phyloP scores from a whole-genome alignment of 2,797 vertebrate species.

The Cynopterus sphinx region DNA sequence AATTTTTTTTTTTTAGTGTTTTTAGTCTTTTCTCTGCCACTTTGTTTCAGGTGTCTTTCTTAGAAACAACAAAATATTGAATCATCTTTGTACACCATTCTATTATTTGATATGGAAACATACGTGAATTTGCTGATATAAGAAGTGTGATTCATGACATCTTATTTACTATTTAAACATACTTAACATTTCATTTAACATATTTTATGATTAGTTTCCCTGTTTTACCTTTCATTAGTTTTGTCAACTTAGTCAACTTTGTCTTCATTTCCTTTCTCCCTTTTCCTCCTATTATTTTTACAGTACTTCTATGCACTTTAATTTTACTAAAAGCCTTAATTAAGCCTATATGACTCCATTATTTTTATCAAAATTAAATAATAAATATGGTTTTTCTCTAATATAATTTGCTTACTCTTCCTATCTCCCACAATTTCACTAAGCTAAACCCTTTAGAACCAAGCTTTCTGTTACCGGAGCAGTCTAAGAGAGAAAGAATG shows the following conservation, averaged over 20 bases:
- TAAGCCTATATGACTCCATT: not conserved
- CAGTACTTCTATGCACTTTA: not conserved
- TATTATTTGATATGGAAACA: constrained; percentile 14
- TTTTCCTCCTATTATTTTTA: constrained; percentile 21
- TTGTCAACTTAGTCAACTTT: constrained; percentile 12
- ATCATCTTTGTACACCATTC: not conserved
- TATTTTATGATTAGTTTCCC: not conserved
- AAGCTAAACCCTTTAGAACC: not conserved
- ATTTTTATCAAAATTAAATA: constrained; percentile 46
- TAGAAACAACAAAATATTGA: not conserved
- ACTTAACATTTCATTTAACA: not conserved
- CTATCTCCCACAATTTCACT: not conserved
- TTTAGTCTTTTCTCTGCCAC: not conserved
- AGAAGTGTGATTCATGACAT: not conserved
- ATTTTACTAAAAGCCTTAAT: constrained; percentile 17
- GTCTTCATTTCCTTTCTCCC: not conserved
- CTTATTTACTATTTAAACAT: not conserved
- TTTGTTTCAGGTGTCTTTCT: not conserved
- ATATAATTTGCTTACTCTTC: not conserved
- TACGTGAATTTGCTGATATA: not conserved
- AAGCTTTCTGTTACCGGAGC: not conserved
- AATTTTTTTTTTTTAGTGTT: not conserved
- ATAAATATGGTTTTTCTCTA: not conserved
- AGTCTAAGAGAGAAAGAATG: not conserved
- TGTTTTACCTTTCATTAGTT: not conserved